Conservation (phyloP, 2,797 vertebrate species). For the Allobates femoralis region DNA sequence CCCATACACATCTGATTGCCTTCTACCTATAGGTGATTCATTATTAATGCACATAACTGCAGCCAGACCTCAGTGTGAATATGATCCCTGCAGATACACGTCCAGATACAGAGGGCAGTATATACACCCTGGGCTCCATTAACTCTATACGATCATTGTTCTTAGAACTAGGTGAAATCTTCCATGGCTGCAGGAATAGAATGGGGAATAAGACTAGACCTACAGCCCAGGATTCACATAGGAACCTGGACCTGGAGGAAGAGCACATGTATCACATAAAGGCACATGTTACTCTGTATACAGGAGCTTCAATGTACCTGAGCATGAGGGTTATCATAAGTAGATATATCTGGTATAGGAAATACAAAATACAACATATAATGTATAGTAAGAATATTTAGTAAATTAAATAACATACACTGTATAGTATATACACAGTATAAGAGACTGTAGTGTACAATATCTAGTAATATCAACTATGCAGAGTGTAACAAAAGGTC, state of each 20-base stretch:
- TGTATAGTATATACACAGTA: background rate
- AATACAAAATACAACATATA: background rate
- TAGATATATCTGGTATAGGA: background rate
- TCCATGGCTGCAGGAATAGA: background rate
- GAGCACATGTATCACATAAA: background rate
- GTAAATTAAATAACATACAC: background rate
- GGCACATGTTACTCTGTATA: constrained; percentile 2
- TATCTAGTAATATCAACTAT: background rate
- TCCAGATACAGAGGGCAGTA: background rate
- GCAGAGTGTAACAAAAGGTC: background rate
- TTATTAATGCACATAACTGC: constrained; percentile 8
- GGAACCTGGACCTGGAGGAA: background rate
- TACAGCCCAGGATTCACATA: background rate
- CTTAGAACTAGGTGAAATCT: background rate
- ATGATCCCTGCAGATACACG: background rate
- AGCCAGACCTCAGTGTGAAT: constrained; percentile 19
- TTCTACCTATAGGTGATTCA: background rate
- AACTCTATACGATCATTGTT: constrained; percentile 26
- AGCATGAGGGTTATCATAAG: background rate
- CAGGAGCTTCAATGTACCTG: background rate
- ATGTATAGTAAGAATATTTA: background rate
- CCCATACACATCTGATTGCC: background rate
- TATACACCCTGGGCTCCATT: background rate
- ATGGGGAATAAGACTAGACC: constrained; percentile 19
- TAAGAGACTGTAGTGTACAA: background rate